phyloP scores from a whole-genome alignment of 2,888 invertebrate genomes.

The Gortyna flavago region DNA sequence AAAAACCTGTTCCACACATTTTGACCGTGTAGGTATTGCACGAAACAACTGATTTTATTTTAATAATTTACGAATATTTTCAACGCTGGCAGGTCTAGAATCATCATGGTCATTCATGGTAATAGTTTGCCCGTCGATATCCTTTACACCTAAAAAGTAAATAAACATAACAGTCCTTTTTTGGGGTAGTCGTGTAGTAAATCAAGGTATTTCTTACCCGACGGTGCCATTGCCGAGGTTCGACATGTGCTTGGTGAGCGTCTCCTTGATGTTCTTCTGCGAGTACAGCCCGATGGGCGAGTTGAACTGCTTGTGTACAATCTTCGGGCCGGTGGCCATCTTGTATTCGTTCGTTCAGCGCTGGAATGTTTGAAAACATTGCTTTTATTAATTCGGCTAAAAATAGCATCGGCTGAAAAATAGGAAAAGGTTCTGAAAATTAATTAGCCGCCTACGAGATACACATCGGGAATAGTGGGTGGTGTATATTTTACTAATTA shows the following conservation, averaged over 20 bases:
- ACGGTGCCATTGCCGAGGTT: constrained; percentile 94
- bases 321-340: constrained; percentile 93
- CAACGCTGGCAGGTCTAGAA: too few relatives aligned
- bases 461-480: not conserved
- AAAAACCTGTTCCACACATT: not conserved
- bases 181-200: not conserved
- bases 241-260: constrained; percentile 94
- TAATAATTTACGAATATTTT: not conserved
- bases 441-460: not conserved
- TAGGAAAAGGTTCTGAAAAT: not conserved
- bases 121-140: not conserved
- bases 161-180: not conserved
- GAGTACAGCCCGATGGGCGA: constrained; percentile 96
- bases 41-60: not conserved
- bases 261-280: constrained; percentile 94
- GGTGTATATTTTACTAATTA: not conserved
- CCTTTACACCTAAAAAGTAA: not conserved
- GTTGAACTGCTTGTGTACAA: constrained; percentile 97
- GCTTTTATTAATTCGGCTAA: not conserved
- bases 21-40: not conserved
- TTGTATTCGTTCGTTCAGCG: constrained; percentile 89
- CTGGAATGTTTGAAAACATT: constrained; percentile 74
- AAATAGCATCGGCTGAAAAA: not conserved
- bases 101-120: not conserved
- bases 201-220: constrained; percentile 88